Evolutionary conservation across 2,888 invertebrate genomes (phyloP), one percentile per base, ranked within the genome.

Genomic region (Trilocha varians): DNA sequence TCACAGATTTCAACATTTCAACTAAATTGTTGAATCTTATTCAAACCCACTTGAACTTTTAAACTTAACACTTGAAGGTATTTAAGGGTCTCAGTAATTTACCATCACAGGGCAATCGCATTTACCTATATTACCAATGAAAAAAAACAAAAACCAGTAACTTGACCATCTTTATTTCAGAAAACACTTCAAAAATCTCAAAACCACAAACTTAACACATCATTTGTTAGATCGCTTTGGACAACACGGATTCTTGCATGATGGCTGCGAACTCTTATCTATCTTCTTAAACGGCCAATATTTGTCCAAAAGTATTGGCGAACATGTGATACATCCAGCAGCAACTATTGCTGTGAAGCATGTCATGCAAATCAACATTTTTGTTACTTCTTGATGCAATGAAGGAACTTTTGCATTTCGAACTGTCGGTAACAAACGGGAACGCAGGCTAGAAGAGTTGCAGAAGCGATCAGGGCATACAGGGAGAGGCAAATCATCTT

Each of bases 401-500:
- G 70, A 43, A 74, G 42, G 15, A 78, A 59, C 44, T 73, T 74
- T 46, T 70, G 57, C 37, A 72, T 43, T 42, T 74, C 65, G 46
- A 77, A 63, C 40, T 74, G 72, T 36, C 67, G 58, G 52, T 65
- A 74, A 59, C 79, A 78, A 46, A 78, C 74, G 2, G 83, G 80
- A 1, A 79, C 68, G 52, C 82, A 82, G 37, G 82, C 78, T 37
- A 83, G 62, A 35, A 79, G 43, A 36, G 82, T 65, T 32, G 79
- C 79, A 32, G 82, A 76, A 1, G 78, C 78, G 41, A 82, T 71
- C 48, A 83, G 58, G 44, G 77, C 76, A 48, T 74, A 79, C 45
- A 79, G 46, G 1, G 83, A 82, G 50, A 80, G 65, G 69, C 82
- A 82, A 75, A 82, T 77, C 83, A 83, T 83, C 50, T 73, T 77